Percentiles rank a stretch among this genome's conserved stretches.
These are phyloP conservation scores for Morus bassanus DNA, from an alignment of 2,797 vertebrate species.

Conservation along the genomic window DNA sequence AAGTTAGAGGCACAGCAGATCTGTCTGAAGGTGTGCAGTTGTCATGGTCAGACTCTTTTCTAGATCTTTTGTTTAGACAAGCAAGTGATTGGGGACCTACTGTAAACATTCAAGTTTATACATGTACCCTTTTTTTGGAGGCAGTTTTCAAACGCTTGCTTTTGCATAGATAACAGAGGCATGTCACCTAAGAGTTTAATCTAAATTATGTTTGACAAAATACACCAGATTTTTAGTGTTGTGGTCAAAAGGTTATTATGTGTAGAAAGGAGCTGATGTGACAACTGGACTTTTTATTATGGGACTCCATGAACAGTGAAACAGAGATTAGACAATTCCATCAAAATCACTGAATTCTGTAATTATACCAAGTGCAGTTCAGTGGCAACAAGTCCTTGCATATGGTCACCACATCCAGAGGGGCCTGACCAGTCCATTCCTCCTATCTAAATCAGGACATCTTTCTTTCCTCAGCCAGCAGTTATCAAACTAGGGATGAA, in stretches of 20 bases:
- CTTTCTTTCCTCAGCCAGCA: neutral
- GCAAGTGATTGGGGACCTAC: neutral
- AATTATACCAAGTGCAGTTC: neutral
- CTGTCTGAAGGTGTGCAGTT: neutral
- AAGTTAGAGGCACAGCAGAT: neutral
- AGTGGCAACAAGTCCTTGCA: neutral
- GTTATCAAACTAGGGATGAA: neutral
- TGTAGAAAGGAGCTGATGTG: neutral
- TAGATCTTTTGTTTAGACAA: neutral
- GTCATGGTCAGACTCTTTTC: neutral
- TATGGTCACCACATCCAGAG: neutral
- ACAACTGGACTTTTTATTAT: neutral
- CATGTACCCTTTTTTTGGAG: neutral
- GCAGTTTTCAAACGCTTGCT: neutral
- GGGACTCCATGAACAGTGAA: neutral
- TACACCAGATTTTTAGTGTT: neutral
- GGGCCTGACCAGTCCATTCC: neutral
- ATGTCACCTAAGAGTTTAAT: neutral
- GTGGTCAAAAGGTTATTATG: neutral
- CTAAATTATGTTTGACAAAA: neutral
- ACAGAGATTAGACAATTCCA: neutral
- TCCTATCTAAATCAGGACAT: neutral
- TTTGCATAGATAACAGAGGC: neutral
- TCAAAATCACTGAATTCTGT: neutral
- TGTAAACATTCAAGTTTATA: neutral